Conservation (phyloP, 2,113 vertebrate species). For the Erythrolamprus reginae region DNA sequence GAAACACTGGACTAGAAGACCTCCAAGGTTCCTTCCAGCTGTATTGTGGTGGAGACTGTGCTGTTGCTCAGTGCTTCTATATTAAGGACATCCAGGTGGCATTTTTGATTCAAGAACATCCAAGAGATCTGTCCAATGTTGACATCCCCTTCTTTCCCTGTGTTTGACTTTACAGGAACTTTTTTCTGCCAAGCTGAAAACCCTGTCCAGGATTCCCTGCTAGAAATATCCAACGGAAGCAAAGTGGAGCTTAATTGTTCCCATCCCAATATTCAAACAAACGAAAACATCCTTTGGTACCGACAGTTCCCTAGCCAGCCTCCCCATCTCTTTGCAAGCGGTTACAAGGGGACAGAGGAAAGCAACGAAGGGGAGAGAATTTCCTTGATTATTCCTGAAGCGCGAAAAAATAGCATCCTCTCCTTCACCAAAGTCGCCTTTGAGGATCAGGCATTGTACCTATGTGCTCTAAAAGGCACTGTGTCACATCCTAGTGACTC, state of each 20-base stretch:
- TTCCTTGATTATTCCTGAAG: not conserved
- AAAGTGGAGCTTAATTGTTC: not conserved
- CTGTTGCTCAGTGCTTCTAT: not conserved
- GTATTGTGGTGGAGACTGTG: not conserved
- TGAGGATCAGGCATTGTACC: conserved; percentile 23
- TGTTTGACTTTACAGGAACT: not conserved
- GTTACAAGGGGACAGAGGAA: fast-evolving
- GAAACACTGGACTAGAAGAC: too few species aligned
- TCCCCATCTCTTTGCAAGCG: not conserved
- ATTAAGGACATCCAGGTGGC: not conserved
- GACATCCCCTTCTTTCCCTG: not conserved
- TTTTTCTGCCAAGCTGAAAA: not conserved
- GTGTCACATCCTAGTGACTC: not conserved
- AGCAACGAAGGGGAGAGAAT: not conserved
- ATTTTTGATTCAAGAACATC: not conserved
- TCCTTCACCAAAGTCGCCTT: not conserved
- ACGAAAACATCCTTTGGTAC: conserved; percentile 37
- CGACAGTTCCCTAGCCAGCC: conserved; percentile 19
- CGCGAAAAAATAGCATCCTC: not conserved
- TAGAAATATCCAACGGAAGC: not conserved
- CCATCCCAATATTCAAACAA: not conserved
- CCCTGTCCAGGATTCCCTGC: not conserved
- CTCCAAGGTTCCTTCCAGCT: too few species aligned
- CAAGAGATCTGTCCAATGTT: not conserved
- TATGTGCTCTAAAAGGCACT: conserved; percentile 25